These are phyloP conservation scores for Danaus melanippus DNA, from an alignment of 1,140 invertebrate genomes.

Conservation along the genomic window DNA sequence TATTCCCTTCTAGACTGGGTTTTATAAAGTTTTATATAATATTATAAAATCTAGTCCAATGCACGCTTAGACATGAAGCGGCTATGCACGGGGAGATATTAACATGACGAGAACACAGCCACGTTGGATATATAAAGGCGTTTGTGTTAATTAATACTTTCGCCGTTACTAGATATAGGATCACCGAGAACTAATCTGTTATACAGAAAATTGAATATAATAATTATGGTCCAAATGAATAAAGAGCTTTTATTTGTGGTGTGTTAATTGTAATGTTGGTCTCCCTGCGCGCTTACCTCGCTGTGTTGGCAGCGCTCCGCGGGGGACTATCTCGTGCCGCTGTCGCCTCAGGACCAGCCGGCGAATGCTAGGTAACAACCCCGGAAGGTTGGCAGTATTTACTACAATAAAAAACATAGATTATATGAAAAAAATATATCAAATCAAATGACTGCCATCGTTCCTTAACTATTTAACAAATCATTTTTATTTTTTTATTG, in stretches of 20 bases:
- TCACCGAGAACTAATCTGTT: background rate
- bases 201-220: background rate
- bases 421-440: no score
- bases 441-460: conserved; percentile 6
- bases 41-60: conserved; percentile 49
- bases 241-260: conserved; percentile 4
- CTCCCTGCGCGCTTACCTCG: conserved; percentile 51
- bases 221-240: no score
- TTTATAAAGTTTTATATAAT: conserved; percentile 33
- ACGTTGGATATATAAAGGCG: conserved; percentile 25
- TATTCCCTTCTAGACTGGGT: conserved; percentile 50
- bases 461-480: conserved; percentile 17
- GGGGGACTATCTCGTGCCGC: conserved; percentile 70
- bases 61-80: conserved; percentile 60
- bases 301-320: conserved; percentile 66
- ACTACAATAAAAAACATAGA: background rate
- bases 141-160: background rate
- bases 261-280: conserved; percentile 25
- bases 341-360: conserved; percentile 52
- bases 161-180: no score
- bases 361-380: conserved; percentile 54
- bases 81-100: conserved; percentile 45
- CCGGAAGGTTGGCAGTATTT: conserved; percentile 20
- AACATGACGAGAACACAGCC: conserved; percentile 23
- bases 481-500: conserved; percentile 11